Percentiles rank a stretch among this genome's conserved stretches.
phyloP scores from a whole-genome alignment of 2,113 vertebrate species.

The Pithys albifrons region DNA sequence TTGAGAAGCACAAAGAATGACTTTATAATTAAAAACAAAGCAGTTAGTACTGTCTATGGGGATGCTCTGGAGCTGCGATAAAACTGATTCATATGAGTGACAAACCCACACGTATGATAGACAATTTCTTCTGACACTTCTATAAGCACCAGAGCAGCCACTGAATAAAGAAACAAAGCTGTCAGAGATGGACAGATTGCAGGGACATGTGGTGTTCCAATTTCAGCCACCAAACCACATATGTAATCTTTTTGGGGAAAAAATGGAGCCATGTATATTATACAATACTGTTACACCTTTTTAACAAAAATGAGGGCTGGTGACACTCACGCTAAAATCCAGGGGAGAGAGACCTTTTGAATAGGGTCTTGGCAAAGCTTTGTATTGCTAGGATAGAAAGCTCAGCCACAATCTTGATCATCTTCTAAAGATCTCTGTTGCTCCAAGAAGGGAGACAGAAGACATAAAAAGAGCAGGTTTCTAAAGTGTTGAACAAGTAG shows the following conservation, averaged over 20 bases:
- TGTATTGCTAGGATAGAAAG: background rate
- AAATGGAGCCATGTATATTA: background rate
- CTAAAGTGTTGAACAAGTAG: background rate
- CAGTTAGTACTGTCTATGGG: background rate
- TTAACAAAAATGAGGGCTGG: background rate
- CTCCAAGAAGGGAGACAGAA: background rate
- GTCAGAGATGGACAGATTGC: constrained; percentile 34
- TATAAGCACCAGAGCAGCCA: constrained; percentile 21
- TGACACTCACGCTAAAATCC: background rate
- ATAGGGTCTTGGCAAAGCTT: background rate
- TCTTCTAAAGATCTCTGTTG: background rate
- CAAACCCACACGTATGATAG: constrained; percentile 6
- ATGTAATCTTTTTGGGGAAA: background rate
- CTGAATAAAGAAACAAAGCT: background rate
- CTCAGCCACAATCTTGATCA: background rate
- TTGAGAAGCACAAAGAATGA: constrained; percentile 1
- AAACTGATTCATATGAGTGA: constrained; percentile 30
- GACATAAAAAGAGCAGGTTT: background rate
- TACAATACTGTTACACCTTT: background rate
- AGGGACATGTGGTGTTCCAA: background rate
- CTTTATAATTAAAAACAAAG: constrained; percentile 22
- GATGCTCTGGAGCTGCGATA: constrained; percentile 26
- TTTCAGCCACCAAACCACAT: constrained; percentile 23
- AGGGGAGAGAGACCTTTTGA: background rate
- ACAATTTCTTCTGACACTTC: constrained; percentile 45